Base-by-base conservation (phyloP, 2,888 invertebrate species). In the Agonopterix arenella region DNA sequence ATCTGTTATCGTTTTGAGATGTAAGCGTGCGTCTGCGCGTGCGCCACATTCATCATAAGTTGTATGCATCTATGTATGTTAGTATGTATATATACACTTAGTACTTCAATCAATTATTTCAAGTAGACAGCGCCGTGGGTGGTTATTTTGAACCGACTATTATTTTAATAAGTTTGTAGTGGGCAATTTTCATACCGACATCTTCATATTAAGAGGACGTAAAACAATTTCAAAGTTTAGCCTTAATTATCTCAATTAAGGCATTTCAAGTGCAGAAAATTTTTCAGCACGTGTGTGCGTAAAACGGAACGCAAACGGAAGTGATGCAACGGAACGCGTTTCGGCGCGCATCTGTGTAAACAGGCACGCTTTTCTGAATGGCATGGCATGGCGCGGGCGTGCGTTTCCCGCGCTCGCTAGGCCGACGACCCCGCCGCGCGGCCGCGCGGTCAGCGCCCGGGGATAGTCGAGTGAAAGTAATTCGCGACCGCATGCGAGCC, bases 331-430 rank as follows among this genome's bases (percentile, higher is more conserved):
- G 70, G 75, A 75, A 72, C 80, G 80, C 83, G 82, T 84, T 86
- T 84, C 82, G 85, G 85, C 79, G 83, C 78, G 80, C 88, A 86
- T 86, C 88, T 86, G 88, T 85, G 84, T 85, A 88, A 88, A 88
- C 85, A 86, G 80, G 80, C 82, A 79, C 76, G 81, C 77, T 82
- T 85, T 84, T 81, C 84, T 85, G 84, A 88, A 88, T 88, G 85
- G 84, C 79, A 66, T 65, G 47, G n/a, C n/a, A 44, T 36, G 72
- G 65, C 70, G 73, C 68, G 74, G 72, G 76, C 68, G 69, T 64
- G 79, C 77, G 81, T 81, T 84, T 84, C 84, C 84, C 84, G 85
- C 84, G 84, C 81, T 75, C 74, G 74, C 11, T 11, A 13, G 11
- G 81, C 62, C 88, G 84, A 70, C 84, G 86, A 84, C 79, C 88